Evolutionary conservation across 1,140 invertebrate species (phyloP), one percentile per base, ranked within the genome.

Genomic region (Calycopis cecrops): DNA sequence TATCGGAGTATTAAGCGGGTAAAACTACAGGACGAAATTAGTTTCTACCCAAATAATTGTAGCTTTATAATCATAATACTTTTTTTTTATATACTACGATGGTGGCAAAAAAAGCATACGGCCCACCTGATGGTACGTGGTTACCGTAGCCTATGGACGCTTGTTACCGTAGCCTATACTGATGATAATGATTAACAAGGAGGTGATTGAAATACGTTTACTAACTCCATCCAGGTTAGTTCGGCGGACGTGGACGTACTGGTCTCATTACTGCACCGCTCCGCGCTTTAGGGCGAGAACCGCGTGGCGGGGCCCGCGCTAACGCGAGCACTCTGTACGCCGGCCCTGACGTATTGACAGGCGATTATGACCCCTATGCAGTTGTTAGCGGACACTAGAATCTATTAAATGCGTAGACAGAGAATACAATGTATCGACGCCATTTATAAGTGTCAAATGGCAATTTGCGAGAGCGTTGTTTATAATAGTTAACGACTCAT

Each of bases 281-380:
- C 67, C 70, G 62, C 68, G 59, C 65, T 78, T 73, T 71, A 73
- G 67, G 63, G 66, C 66, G 71, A 79, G 66, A 79, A 76, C 73
- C 47, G 69, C 71, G 56, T 68, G 64, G 69, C 71, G 67, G 44
- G 62, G 38, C 37, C 48, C 18, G 33, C 33, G 63, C 57, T 76
- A 70, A 73, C 66, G 67, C 61, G 57, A 56, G 57, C 71, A 65
- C 65, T 72, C 76, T 74, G 66, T 69, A 67, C 34, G 54, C 44
- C 49, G 53, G 61, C 62, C 55, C 62, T 67, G 71, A 73, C 63
- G 71, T 60, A 71, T 78, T 68, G 73, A 68, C 73, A 76, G 56
- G 69, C 65, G 71, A 79, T 79, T 79, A 76, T 83, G 71, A 76
- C 57, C 76, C 57, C 69, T 77, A 73, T 71, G 59, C 60, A 71